Evolutionary conservation across 1,140 invertebrate species (phyloP).

Genomic region (Nasonia longicornis): DNA sequence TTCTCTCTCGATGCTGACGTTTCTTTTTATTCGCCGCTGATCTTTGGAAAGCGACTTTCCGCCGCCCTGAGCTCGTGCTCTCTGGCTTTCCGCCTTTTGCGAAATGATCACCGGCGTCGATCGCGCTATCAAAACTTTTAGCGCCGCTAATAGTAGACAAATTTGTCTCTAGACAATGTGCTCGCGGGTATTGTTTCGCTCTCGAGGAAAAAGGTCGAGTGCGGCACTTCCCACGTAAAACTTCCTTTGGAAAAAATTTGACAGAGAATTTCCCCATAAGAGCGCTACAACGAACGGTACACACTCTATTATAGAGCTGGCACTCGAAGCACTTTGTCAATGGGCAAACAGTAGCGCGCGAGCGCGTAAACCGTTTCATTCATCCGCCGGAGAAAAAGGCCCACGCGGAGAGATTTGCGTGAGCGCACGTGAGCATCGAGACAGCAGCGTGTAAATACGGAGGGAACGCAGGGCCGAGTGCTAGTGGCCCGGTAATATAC

Average conservation of each 20-base stretch:
- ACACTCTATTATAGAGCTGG: neutral
- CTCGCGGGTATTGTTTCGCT: neutral
- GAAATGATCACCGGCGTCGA: conserved; percentile 1
- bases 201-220: too few relatives aligned
- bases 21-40: conserved; percentile 3
- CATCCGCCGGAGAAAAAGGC: conserved; percentile 20
- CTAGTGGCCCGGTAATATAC: conserved; percentile 14
- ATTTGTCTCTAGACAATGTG: neutral
- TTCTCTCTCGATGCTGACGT: neutral
- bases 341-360: conserved; percentile 2
- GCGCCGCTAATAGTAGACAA: neutral
- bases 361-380: conserved; percentile 28
- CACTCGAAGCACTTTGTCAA: conserved; percentile 28
- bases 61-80: conserved; percentile 13
- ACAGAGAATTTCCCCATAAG: conserved; percentile 7
- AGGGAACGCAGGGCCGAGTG: too few relatives aligned
- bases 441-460: neutral
- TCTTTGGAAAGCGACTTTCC: conserved; percentile 26
- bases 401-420: conserved; percentile 35
- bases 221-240: neutral
- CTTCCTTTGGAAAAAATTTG: neutral
- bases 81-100: conserved; percentile 26
- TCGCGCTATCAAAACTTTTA: conserved; percentile 2
- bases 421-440: conserved; percentile 32
- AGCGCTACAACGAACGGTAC: neutral